A percentile compares a stretch with the other conserved stretches of the same genome.
Conservation (phyloP, 1,140 invertebrate species). For the Ruditapes philippinarum region DNA sequence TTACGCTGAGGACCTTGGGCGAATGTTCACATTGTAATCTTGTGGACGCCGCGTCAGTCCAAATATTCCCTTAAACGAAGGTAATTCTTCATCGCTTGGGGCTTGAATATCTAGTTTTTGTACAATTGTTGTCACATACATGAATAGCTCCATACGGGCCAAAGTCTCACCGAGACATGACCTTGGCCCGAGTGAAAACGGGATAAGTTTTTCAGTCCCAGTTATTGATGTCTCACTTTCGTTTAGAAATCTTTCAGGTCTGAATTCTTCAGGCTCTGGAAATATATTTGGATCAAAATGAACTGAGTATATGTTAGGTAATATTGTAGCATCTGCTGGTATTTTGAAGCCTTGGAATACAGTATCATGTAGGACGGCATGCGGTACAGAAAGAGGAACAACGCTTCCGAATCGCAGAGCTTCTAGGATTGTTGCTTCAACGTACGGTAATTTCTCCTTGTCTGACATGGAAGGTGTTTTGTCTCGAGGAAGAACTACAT, state of each 20-base stretch:
- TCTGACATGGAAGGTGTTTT: conserved; percentile 25
- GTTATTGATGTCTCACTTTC: conserved; percentile 51
- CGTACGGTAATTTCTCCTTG: conserved; percentile 47
- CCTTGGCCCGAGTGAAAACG: conserved; percentile 64
- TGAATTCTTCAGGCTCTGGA: conserved; percentile 91
- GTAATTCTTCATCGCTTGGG: too few relatives aligned
- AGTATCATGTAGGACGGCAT: conserved; percentile 73
- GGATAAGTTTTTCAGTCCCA: conserved; percentile 59
- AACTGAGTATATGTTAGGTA: conserved; percentile 78
- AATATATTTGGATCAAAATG: conserved; percentile 86
- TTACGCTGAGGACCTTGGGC: too few relatives aligned
- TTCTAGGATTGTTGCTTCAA: conserved; percentile 74
- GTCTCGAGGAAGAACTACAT: background rate
- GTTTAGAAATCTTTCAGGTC: conserved; percentile 89
- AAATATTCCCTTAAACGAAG: too few relatives aligned
- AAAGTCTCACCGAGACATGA: conserved; percentile 69
- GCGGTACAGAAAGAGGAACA: conserved; percentile 82
- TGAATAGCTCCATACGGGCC: conserved; percentile 70
- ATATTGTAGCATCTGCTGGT: conserved; percentile 73
- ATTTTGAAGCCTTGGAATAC: conserved; percentile 80
- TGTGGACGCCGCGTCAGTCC: too few relatives aligned
- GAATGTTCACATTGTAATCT: too few relatives aligned
- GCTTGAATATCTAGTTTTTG: conserved; percentile 64
- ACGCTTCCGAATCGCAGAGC: conserved; percentile 52
- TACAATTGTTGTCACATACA: conserved; percentile 64